Evolutionary conservation across 2,888 invertebrate species (phyloP).

Genomic region (Ophioninae sp.): DNA sequence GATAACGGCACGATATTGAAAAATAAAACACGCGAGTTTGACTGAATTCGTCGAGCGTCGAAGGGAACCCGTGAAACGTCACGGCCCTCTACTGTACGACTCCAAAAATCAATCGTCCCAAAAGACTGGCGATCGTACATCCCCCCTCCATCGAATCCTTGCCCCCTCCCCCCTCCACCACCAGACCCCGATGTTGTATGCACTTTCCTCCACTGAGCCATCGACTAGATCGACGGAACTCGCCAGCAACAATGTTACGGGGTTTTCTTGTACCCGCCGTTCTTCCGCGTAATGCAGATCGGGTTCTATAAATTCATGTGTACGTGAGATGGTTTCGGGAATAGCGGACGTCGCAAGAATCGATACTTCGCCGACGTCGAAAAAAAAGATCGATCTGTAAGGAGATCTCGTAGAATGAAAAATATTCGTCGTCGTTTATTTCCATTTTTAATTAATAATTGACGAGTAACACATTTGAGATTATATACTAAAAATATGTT

Average conservation of each 20-base stretch:
- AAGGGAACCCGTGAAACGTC: constrained; percentile 24
- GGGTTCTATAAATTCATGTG: not conserved
- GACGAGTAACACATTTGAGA: too few species aligned
- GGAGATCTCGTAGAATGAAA: not conserved
- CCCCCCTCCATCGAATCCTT: not conserved
- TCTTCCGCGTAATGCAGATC: constrained; percentile 33
- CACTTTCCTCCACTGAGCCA: constrained; percentile 19
- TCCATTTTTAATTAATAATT: too few species aligned
- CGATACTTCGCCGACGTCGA: not conserved
- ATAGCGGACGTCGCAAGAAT: not conserved
- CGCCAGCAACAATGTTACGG: constrained; percentile 56
- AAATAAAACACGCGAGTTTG: constrained; percentile 36
- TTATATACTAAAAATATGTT: too few species aligned
- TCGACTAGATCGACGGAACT: constrained; percentile 9
- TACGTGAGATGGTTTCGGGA: not conserved
- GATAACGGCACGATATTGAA: not conserved
- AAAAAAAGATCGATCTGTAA: not conserved
- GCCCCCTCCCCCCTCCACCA: not conserved
- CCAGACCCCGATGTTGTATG: constrained; percentile 15
- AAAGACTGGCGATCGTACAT: constrained; percentile 1
- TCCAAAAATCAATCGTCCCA: not conserved
- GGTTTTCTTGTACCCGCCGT: constrained; percentile 33
- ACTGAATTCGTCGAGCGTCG: constrained; percentile 22
- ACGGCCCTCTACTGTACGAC: constrained; percentile 15
- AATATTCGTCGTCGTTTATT: too few species aligned